phyloP scores from a whole-genome alignment of 1,140 invertebrate genomes.

The Atta cephalotes region DNA sequence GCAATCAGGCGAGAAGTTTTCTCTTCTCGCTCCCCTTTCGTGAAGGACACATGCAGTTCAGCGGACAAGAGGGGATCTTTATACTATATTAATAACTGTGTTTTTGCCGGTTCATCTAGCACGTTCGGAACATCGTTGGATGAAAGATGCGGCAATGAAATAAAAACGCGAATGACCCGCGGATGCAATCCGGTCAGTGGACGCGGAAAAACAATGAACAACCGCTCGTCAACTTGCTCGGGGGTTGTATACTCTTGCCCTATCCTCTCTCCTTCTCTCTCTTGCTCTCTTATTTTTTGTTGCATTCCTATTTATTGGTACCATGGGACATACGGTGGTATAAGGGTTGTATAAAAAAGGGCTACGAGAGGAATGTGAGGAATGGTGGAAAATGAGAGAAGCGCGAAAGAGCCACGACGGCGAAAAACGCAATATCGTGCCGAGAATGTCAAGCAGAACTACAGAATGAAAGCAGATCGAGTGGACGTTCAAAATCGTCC shows the following conservation, averaged over 20 bases:
- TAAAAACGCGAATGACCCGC: constrained; percentile 32
- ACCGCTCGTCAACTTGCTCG: constrained; percentile 47
- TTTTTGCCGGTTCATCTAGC: constrained; percentile 51
- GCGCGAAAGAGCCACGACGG: background rate
- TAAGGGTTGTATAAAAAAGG: constrained; percentile 33
- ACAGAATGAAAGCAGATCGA: constrained; percentile 53
- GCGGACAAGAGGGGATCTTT: constrained; percentile 3
- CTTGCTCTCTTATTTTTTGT: constrained; percentile 50
- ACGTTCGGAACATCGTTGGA: constrained; percentile 39
- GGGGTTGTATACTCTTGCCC: constrained; percentile 46
- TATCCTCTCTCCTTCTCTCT: background rate
- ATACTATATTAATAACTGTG: constrained; percentile 58
- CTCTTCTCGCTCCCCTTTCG: background rate
- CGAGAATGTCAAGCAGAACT: constrained; percentile 63
- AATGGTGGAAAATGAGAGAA: constrained; percentile 1
- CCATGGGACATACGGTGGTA: constrained; percentile 40
- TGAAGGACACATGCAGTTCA: background rate
- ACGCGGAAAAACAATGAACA: constrained; percentile 71
- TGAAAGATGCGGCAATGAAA: background rate
- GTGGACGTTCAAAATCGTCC: constrained; percentile 39
- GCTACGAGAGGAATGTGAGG: constrained; percentile 1
- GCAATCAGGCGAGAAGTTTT: constrained; percentile 37
- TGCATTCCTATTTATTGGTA: constrained; percentile 71
- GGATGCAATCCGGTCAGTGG: constrained; percentile 10
- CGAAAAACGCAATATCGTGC: constrained; percentile 66